Conservation (phyloP, 1,140 invertebrate genomes). For the Rhyzopertha dominica region DNA sequence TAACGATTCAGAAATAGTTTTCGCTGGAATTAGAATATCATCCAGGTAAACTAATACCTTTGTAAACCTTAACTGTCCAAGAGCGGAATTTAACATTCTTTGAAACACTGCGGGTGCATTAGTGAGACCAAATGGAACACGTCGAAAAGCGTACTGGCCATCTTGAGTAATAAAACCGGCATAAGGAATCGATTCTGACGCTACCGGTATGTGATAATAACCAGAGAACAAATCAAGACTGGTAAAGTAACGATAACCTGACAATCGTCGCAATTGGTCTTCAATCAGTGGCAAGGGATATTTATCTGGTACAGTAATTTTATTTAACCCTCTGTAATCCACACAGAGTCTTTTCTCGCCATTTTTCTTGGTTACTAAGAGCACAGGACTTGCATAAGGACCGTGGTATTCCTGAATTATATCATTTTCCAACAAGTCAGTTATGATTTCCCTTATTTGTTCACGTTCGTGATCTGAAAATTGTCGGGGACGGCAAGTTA, state of each 20-base stretch:
- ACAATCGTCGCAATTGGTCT: constrained; percentile 40
- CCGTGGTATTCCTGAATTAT: constrained; percentile 27
- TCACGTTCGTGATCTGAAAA: constrained; percentile 20
- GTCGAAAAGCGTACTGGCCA: constrained; percentile 28
- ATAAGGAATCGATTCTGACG: constrained; percentile 23
- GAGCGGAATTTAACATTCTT: constrained; percentile 14
- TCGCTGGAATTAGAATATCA: constrained; percentile 34
- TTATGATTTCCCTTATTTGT: constrained; percentile 19
- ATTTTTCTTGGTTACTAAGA: constrained; percentile 28
- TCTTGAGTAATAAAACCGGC: constrained; percentile 28
- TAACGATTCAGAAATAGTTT: background rate
- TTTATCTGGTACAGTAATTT: constrained; percentile 27
- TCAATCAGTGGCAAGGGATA: constrained; percentile 37
- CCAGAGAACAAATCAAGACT: constrained; percentile 29
- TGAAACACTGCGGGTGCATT: constrained; percentile 27
- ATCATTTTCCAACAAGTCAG: constrained; percentile 20
- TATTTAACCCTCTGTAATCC: constrained; percentile 31
- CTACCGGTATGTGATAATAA: constrained; percentile 36
- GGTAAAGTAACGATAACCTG: constrained; percentile 31
- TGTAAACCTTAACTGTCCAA: constrained; percentile 15
- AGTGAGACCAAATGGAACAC: constrained; percentile 30
- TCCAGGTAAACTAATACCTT: constrained; percentile 35
- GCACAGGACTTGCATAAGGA: constrained; percentile 27
- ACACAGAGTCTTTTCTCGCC: constrained; percentile 32
- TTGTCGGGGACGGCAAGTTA: constrained; percentile 19